Conservation (phyloP, 2,888 invertebrate genomes). For the Folsomia manolachei region DNA sequence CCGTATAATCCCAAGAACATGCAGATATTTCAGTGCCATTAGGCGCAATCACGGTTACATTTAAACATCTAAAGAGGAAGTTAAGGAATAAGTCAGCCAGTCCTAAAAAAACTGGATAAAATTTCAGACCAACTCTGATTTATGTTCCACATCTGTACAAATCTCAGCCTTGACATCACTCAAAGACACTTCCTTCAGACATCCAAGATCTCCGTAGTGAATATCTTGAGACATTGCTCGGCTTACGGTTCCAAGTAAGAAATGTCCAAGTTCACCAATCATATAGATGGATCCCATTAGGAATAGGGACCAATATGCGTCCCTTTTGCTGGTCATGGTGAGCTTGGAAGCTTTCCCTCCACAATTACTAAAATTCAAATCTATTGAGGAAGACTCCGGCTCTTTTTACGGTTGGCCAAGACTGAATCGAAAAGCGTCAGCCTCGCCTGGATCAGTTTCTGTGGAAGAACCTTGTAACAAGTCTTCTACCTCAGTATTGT, state of each 20-base stretch:
- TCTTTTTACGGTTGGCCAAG: too few relatives aligned
- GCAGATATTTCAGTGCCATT: conserved; percentile 57
- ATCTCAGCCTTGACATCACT: conserved; percentile 59
- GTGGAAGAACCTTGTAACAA: too few relatives aligned
- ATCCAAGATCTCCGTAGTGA: conserved; percentile 81
- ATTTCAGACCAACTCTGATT: conserved; percentile 57
- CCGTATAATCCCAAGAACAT: conserved; percentile 92
- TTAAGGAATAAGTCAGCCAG: conserved; percentile 28
- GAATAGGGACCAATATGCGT: conserved; percentile 57
- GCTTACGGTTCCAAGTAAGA: conserved; percentile 77
- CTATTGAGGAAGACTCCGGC: too few relatives aligned
- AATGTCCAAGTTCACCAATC: conserved; percentile 82
- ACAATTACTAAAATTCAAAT: too few relatives aligned
- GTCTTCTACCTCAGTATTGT: too few relatives aligned
- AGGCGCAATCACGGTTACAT: conserved; percentile 20
- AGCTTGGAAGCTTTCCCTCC: too few relatives aligned
- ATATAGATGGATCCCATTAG: conserved; percentile 80
- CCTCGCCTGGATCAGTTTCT: too few relatives aligned
- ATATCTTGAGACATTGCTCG: conserved; percentile 80
- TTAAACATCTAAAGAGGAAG: conserved; percentile 21
- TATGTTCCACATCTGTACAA: conserved; percentile 61
- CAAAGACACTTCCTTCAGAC: conserved; percentile 68
- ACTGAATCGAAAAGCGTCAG: too few relatives aligned
- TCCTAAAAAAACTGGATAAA: conserved; percentile 10
- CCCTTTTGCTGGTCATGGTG: not conserved